phyloP scores from a whole-genome alignment of 2,797 vertebrate genomes.

The Chanos chanos region DNA sequence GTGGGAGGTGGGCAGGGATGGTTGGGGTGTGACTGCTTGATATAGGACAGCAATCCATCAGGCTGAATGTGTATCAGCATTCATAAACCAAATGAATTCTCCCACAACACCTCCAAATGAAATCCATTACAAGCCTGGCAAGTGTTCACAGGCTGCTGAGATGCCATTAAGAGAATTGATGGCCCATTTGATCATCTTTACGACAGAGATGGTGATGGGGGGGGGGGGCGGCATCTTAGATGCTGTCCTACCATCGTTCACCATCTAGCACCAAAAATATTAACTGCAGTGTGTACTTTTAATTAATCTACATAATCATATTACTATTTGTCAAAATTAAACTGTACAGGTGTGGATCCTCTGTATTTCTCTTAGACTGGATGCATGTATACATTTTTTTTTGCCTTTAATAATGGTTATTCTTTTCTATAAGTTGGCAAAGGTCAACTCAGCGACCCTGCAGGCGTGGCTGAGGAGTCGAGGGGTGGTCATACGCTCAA shows the following conservation, averaged over 20 bases:
- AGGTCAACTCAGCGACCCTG: slow-evolving; percentile 57
- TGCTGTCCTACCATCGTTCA: no score
- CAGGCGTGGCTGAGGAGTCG: slow-evolving; percentile 61
- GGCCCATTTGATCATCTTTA: slow-evolving; percentile 30
- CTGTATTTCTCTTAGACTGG: no score
- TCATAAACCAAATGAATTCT: slow-evolving; percentile 36
- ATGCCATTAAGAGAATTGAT: slow-evolving; percentile 30
- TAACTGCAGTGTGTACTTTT: no score
- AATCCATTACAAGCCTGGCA: slow-evolving; percentile 39
- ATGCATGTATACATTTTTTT: no score
- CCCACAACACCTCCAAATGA: slow-evolving; percentile 22
- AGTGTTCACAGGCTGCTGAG: slow-evolving; percentile 37
- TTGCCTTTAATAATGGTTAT: no score
- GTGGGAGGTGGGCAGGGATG: no score
- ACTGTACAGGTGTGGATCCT: no score
- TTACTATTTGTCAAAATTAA: no score
- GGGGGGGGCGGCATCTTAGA: slow-evolving; percentile 19
- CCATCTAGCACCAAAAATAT: no score
- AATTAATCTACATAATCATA: no score
- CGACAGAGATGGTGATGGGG: slow-evolving; percentile 8
- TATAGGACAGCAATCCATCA: not conserved
- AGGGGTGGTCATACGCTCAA: slow-evolving; percentile 51
- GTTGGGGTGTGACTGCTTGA: not conserved
- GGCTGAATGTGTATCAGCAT: not conserved
- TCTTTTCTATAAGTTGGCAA: slow-evolving; percentile 51